Percentiles rank a stretch among this genome's conserved stretches.
phyloP scores from a whole-genome alignment of 2,797 vertebrate genomes.

The Eutrigla gurnardus region DNA sequence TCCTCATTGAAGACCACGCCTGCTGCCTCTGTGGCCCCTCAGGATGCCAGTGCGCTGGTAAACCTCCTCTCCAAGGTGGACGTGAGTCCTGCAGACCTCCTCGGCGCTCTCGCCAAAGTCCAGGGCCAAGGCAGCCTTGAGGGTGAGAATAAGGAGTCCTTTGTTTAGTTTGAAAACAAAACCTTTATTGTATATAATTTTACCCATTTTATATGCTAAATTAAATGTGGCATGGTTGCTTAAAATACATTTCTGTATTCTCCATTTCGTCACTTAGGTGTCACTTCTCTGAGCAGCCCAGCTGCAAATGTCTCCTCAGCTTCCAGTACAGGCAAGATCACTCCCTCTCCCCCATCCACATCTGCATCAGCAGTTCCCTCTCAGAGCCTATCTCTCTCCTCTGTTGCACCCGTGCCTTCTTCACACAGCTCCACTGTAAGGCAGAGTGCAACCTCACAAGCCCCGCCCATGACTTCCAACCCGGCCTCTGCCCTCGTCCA shows the following conservation, averaged over 20 bases:
- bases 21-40: slow-evolving; percentile 67
- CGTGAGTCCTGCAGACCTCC: slow-evolving; percentile 90
- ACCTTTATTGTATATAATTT: neutral
- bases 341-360: slow-evolving; percentile 53
- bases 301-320: slow-evolving; percentile 73
- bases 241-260: slow-evolving; percentile 14
- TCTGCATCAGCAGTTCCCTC: slow-evolving; percentile 53
- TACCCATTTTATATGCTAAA: too few relatives aligned
- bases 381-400: slow-evolving; percentile 54
- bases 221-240: neutral
- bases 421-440: slow-evolving; percentile 59
- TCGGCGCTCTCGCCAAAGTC: slow-evolving; percentile 93
- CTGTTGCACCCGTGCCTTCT: slow-evolving; percentile 47
- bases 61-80: slow-evolving; percentile 95
- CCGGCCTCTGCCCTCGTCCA: slow-evolving; percentile 83
- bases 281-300: slow-evolving; percentile 90
- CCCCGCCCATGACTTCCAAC: slow-evolving; percentile 34
- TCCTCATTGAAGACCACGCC: slow-evolving; percentile 70
- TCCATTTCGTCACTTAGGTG: slow-evolving; percentile 79
- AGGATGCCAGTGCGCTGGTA: slow-evolving; percentile 86
- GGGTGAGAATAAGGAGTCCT: slow-evolving; percentile 82
- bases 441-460: slow-evolving; percentile 64
- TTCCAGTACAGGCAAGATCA: slow-evolving; percentile 63
- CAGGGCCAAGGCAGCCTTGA: slow-evolving; percentile 84
- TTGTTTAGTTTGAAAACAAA: neutral